These are phyloP conservation scores for Calidris pygmaea DNA, from an alignment of 2,113 vertebrate species.

Conservation along the genomic window DNA sequence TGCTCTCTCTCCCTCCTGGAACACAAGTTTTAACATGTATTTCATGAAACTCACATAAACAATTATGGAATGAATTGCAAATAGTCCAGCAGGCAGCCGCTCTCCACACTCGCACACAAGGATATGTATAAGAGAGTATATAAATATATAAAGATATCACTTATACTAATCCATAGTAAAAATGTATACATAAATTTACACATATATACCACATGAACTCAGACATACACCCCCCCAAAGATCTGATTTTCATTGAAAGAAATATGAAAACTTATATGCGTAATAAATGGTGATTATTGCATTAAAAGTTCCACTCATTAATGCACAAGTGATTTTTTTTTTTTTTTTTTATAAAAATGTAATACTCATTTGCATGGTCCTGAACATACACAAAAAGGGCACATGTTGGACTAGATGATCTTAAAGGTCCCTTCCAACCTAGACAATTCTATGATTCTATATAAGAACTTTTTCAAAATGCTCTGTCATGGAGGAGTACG, in stretches of 20 bases:
- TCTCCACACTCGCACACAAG: background rate
- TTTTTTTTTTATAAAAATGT: background rate
- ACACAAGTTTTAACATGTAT: background rate
- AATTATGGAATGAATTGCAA: background rate
- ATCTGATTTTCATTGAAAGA: background rate
- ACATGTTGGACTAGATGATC: background rate
- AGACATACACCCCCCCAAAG: background rate
- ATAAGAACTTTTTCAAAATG: background rate
- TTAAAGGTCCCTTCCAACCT: no score
- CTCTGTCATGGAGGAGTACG: background rate
- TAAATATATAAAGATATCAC: background rate
- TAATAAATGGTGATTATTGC: background rate
- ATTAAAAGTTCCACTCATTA: background rate
- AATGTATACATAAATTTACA: background rate
- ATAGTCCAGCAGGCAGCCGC: background rate
- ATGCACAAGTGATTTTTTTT: background rate
- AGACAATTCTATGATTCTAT: no score
- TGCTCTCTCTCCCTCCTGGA: background rate
- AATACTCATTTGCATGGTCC: background rate
- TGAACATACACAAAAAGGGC: background rate
- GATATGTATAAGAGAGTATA: background rate
- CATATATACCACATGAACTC: background rate
- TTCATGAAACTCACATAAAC: background rate
- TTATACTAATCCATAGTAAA: background rate
- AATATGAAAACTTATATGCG: background rate